Base-by-base conservation (phyloP, 2,888 invertebrate species). In the Mimas tiliae region DNA sequence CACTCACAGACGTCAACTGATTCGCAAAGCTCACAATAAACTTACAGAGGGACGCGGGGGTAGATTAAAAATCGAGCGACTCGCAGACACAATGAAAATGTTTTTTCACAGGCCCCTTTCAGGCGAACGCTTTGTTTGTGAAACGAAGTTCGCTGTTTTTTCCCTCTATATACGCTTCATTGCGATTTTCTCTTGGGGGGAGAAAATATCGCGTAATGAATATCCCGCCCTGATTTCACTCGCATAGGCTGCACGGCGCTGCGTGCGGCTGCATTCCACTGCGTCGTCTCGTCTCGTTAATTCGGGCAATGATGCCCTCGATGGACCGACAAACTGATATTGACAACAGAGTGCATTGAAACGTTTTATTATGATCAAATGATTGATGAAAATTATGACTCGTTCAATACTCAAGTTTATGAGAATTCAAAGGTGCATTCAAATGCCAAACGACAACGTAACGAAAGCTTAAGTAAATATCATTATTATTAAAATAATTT, bases 1-100 rank as follows among this genome's bases (percentile, higher is more conserved):
- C 76, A 77, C 75, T 83, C 81, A 80, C 77, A 79, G 81, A 78
- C 81, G 72, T 76, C 81, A 85, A 79, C 84, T 84, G 85, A 84
- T 83, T 83, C 78, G 78, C 81, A 84, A 86, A 85, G 86, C 86
- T 81, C 80, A 87, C 88, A 89, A 90, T 90, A 89, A 89, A 92
- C 89, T 91, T 89, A 88, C 86, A 84, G 85, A 83, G 82, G 80
- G 83, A 84, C 80, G 81, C 78, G 77, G 74, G 80, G 85, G 86
- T 85, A 93, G 91, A 92, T 92, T 92, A 93, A 93, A 93, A 93
- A 92, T 91, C 91, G 90, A 91, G 91, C 88, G 90, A 87, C 82
- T 87, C 82, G 80, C 87, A 88, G 89, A 86, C 92, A 92, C 92
- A 93, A 93, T 93, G 90, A 90, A 88, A 91, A 91, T 90, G 89